Evolutionary conservation across 2,113 vertebrate species (phyloP), one percentile per base, ranked within the genome.

Genomic region (Entomyzon cyanotis): DNA sequence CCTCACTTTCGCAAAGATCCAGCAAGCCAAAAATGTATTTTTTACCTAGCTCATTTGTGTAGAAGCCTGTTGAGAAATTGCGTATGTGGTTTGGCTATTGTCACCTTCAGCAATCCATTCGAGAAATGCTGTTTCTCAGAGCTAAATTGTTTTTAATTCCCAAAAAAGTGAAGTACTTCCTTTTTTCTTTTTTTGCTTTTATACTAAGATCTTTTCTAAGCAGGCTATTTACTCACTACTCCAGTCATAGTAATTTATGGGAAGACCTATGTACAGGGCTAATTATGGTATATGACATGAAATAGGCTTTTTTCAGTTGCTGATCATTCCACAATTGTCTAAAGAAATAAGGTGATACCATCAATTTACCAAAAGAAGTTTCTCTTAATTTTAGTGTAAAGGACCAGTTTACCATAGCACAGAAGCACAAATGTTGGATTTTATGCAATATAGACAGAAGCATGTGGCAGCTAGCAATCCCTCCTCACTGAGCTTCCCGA

Each of bases 401-500:
- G 92, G 94, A 95, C 93, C 96, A 94, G 89, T 70, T 74, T 92
- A 75, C 39, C 47, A 28, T 80, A 71, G 68, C 71, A 67, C 39
- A 93, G 68, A 96, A 95, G 93, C 94, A 97, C 93, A 96, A 94
- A 31, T 28, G 11, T 33, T 56, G 53, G 60, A 78, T 90, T 92
- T 95, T 93, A 84, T 92, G 76, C 76, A 84, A 64, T 56, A 52
- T 10, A 68, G 79, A 25, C 79, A 76, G 65, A 58, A 64, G 35
- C 30, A n/a, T 37, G 56, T 1, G 14, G 90, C 90, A 93, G 94
- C 92, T 92, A 92, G 21, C 9, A 3, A 64, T 88, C 52, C 33
- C 41, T 71, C 11, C 46, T 77, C 64, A 18, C 30, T 15, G 24
- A 84, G 11, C 23, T 37, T 67, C 56, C 24, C 39, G 47, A 7